Conservation (phyloP, 2,113 vertebrate species). For the Cochlearius cochlearius region DNA sequence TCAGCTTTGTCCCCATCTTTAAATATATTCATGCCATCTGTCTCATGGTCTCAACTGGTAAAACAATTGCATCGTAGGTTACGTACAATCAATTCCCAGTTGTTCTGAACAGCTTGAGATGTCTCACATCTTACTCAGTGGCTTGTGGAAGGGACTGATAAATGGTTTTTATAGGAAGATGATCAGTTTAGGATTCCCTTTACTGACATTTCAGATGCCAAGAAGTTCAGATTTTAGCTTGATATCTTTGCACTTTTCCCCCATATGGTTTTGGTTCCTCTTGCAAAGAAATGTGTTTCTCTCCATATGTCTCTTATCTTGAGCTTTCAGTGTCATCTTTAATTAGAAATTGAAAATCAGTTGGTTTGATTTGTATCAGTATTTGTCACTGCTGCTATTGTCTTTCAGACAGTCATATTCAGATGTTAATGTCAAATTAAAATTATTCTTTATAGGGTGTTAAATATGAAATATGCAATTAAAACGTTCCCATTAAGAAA, state of each 20-base stretch:
- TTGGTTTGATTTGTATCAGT: constrained; percentile 33
- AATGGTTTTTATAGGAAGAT: constrained; percentile 41
- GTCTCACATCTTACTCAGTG: constrained; percentile 61
- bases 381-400: constrained; percentile 34
- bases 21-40: constrained; percentile 75
- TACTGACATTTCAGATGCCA: constrained; percentile 51
- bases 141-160: constrained; percentile 54
- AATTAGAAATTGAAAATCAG: constrained; percentile 50
- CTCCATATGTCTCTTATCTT: constrained; percentile 57
- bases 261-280: constrained; percentile 44
- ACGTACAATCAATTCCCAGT: constrained; percentile 68
- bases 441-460: constrained; percentile 38
- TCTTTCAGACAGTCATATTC: constrained; percentile 43
- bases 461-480: constrained; percentile 60
- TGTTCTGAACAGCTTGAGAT: constrained; percentile 69
- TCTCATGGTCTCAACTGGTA: constrained; percentile 62
- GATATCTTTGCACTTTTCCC: constrained; percentile 41
- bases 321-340: constrained; percentile 51
- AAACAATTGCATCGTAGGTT: constrained; percentile 59
- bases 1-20: constrained; percentile 50
- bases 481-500: background rate
- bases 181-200: constrained; percentile 38
- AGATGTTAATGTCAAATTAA: constrained; percentile 38
- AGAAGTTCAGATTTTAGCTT: constrained; percentile 51
- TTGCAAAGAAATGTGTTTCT: constrained; percentile 40